Percentiles rank a stretch among this genome's conserved stretches.
Evolutionary conservation across 35 echinoderm and acorn worm genomes (phyloP).

Genomic region (Eucidaris tribuloides): DNA sequence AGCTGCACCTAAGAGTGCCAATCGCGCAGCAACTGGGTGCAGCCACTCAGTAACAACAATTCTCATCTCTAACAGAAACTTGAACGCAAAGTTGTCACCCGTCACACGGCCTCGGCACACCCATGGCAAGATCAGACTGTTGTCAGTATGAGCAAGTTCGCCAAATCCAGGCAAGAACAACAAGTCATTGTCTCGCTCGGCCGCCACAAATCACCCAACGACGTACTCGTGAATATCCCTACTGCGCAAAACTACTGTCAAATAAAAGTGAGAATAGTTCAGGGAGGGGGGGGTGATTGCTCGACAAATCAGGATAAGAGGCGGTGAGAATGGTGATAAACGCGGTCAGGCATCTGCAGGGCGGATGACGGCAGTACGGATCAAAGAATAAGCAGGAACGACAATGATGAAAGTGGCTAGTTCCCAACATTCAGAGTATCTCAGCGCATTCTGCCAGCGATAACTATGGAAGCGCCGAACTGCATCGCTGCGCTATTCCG

Average conservation of each 20-base stretch:
- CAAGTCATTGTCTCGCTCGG: constrained; percentile 5
- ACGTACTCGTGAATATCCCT: not conserved
- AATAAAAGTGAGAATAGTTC: not conserved
- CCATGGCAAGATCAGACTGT: no score
- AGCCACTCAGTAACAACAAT: no score
- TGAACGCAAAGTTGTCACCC: no score
- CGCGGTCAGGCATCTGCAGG: constrained; percentile 37
- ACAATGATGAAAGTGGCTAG: no score
- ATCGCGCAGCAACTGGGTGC: no score
- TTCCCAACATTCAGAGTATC: constrained; percentile 72
- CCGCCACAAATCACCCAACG: constrained; percentile 11
- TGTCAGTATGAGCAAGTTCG: no score
- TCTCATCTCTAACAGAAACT: no score
- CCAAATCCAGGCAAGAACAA: not conserved
- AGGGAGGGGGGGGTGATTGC: no score
- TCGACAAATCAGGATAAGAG: not conserved
- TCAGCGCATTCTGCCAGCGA: constrained; percentile 61
- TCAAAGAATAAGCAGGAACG: no score
- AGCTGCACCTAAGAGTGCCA: no score
- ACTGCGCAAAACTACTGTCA: not conserved
- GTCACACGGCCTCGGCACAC: no score
- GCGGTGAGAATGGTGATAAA: not conserved
- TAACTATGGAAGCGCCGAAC: constrained; percentile 72
- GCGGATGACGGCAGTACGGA: constrained; percentile 45
- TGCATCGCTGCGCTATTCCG: constrained; percentile 98